These are phyloP conservation scores for Ramphastos sulfuratus DNA, from an alignment of 2,113 vertebrate genomes.

Conservation along the genomic window DNA sequence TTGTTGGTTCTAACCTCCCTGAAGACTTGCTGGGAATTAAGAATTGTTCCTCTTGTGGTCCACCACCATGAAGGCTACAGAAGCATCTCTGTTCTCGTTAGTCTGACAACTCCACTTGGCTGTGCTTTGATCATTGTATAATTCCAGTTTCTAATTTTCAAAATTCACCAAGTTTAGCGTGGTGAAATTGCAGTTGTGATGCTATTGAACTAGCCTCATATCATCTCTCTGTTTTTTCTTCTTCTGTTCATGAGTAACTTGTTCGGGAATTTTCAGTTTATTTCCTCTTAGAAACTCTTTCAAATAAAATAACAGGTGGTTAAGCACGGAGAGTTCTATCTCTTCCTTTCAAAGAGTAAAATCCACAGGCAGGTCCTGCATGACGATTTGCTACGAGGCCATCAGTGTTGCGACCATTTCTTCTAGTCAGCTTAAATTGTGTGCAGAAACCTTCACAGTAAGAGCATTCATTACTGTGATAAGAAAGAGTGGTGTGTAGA, in stretches of 20 bases:
- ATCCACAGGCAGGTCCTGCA: not conserved
- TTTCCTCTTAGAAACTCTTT: not conserved
- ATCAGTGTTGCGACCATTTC: not conserved
- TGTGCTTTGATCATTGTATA: not conserved
- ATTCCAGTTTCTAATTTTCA: not conserved
- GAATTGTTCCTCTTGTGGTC: not conserved
- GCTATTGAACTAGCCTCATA: not conserved
- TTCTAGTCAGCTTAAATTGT: not conserved
- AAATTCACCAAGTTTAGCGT: not conserved
- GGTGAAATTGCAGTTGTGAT: not conserved
- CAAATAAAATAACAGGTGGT: not conserved
- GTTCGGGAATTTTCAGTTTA: not conserved
- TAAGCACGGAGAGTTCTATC: rapidly evolving
- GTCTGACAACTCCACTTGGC: not conserved
- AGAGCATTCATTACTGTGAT: not conserved
- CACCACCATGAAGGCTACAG: not conserved
- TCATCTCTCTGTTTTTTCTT: not conserved
- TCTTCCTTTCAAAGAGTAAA: not conserved
- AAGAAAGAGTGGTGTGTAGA: not conserved
- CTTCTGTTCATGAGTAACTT: not conserved
- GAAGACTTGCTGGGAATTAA: not conserved
- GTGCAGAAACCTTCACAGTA: not conserved
- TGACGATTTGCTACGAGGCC: not conserved
- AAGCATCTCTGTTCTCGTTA: not conserved
- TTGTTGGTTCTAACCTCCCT: not conserved